Evolutionary conservation across 2,888 invertebrate species (phyloP), one percentile per base, ranked within the genome.

Genomic region (Oligia fasciuncula): DNA sequence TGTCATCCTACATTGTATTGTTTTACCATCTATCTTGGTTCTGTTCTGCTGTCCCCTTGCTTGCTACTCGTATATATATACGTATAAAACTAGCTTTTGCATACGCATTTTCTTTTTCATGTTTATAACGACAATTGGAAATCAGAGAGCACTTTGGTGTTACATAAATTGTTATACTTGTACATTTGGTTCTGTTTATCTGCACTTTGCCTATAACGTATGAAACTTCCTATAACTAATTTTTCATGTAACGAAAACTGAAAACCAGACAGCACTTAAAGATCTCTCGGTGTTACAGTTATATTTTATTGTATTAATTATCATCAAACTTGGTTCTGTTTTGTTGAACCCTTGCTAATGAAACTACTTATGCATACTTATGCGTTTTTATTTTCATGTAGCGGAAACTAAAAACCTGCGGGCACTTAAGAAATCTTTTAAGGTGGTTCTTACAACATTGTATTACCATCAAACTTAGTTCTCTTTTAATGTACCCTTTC

Each of bases 71-170:
- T n/a, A n/a, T n/a, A n/a, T n/a, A n/a, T 19, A 40, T 51, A 54
- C 4, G n/a, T 35, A 35, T 9, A 40, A 19, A 74, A 8, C 8
- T 54, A 11, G 14, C 2, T 54, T 65, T n/a, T 43, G 35, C 23
- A 17, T 6, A 67, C 13, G 9, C 9, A 71, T 76, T 60, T 46
- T 62, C 65, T 72, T 77, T 72, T 67, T 19, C 8, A n/a, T 54
- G 2, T 65, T 23, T 19, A 19, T 17, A 57, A 17, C 8, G 5
- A 68, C 71, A 80, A 51, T 4, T 11, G 9, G 8, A 13, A 62
- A 67, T 11, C 6, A 29, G 9, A 68, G 29, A 57, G 4, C 13
- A 54, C 3, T 66, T 63, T 46, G 1, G 23, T 9, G 23, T 54
- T 43, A 23, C 13, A 13, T 13, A 40, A 40, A 40, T 66, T 40